A percentile compares a stretch with the other conserved stretches of the same genome.
These are phyloP conservation scores for Apotomis betuletana DNA, from an alignment of 2,888 invertebrate genomes.

Conservation along the genomic window DNA sequence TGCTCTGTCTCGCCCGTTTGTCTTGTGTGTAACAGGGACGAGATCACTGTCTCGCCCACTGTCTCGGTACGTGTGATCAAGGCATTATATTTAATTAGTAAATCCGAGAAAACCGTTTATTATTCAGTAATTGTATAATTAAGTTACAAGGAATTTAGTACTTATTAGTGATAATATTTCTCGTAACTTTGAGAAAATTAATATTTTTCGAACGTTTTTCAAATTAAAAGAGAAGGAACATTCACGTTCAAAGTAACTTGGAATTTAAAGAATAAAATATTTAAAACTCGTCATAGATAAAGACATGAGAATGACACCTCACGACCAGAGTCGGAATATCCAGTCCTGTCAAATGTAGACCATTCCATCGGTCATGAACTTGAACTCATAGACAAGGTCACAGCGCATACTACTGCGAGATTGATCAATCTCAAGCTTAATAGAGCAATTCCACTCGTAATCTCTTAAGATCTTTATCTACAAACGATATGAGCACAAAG, in stretches of 20 bases:
- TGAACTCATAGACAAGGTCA: conserved; percentile 63
- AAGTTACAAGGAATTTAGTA: too few relatives aligned
- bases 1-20: too few relatives aligned
- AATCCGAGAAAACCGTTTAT: too few relatives aligned
- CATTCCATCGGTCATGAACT: conserved; percentile 51
- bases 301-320: conserved; percentile 72
- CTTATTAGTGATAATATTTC: too few relatives aligned
- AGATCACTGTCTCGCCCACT: too few relatives aligned
- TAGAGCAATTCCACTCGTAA: conserved; percentile 28
- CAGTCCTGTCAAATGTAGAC: conserved; percentile 57
- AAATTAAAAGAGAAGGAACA: too few relatives aligned
- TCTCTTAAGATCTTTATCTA: conserved; percentile 38
- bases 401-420: conserved; percentile 53
- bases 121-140: too few relatives aligned
- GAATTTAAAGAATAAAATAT: conserved; percentile 7
- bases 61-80: too few relatives aligned
- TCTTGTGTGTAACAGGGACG: too few relatives aligned
- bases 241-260: not conserved
- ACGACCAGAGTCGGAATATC: conserved; percentile 66
- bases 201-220: not conserved
- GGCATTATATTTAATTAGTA: too few relatives aligned
- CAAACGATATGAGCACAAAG: not conserved
- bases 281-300: conserved; percentile 50
- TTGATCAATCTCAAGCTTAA: conserved; percentile 49
- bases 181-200: too few relatives aligned